Evolutionary conservation across 2,888 invertebrate genomes (phyloP).

Genomic region (Platycnemis pennipes): DNA sequence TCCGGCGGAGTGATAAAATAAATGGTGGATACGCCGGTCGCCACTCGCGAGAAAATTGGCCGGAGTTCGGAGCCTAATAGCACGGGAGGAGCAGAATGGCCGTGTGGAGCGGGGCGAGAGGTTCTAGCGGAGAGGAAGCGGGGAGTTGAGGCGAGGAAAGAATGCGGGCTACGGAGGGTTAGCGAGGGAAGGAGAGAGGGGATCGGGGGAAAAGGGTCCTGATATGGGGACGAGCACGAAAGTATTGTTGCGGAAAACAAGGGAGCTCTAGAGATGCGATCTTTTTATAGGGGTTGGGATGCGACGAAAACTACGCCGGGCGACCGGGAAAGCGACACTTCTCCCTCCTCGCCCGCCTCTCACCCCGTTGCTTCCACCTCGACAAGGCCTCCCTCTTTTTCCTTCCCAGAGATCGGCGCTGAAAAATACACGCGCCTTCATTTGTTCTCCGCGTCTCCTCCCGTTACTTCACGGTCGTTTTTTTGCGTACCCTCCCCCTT

Average conservation of each 20-base stretch:
- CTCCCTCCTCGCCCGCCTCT: background rate
- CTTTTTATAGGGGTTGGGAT: background rate
- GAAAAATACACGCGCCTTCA: slow-evolving; percentile 19
- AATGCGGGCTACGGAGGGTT: no score
- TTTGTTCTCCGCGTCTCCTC: background rate
- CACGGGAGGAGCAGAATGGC: background rate
- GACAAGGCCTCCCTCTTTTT: background rate
- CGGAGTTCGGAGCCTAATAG: background rate
- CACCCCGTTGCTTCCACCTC: background rate
- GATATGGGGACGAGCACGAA: background rate
- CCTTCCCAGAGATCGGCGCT: background rate
- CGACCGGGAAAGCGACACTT: background rate
- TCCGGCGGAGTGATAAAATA: slow-evolving; percentile 31
- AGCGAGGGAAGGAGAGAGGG: background rate
- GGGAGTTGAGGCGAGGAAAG: no score
- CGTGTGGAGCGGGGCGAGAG: no score
- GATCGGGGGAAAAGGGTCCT: background rate
- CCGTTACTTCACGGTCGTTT: background rate
- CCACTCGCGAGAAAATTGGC: slow-evolving; percentile 21
- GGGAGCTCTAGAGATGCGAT: background rate
- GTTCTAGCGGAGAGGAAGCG: no score
- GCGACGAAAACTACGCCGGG: background rate
- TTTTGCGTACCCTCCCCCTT: background rate
- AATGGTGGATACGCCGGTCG: slow-evolving; percentile 22
- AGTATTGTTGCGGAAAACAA: slow-evolving; percentile 24